Base-by-base conservation (phyloP, 2,797 vertebrate species). In the Phataginus tricuspis region DNA sequence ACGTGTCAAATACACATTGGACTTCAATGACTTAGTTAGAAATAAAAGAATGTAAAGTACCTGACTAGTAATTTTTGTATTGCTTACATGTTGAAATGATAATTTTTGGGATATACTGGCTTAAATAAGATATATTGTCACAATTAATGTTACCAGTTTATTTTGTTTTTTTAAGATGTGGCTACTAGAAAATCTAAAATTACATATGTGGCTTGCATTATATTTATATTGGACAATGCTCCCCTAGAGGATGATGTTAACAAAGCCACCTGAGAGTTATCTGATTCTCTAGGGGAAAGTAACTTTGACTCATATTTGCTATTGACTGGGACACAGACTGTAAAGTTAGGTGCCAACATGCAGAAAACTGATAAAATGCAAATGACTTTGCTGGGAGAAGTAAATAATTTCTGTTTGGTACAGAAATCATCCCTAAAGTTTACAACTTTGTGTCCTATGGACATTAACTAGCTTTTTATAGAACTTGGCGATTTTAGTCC, bases 71-170 rank as follows among this genome's bases (percentile, higher is more conserved):
- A 53, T 79, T 86, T 93, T 75, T 51, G 19, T 63, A 79, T 84
- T 92, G 29, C 85, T 78, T 83, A 39, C 15, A 86, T 34, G 39
- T 64, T 86, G 64, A 80, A 86, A 92, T 49, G 45, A 42, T 53
- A 90, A 61, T 79, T 93, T 57, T 95, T 95, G 79, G 88, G 53
- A 68, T 59, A 84, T 8, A 64, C 4, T 94, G 31, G 7, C n/a
- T 94, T 95, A 90, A 91, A 72, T 85, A 74, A 83, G 68, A 92
- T 78, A 61, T 15, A 55, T 51, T 59, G 64, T 63, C 42, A 68
- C 31, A 90, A 87, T 90, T 69, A 86, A 75, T 90, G 75, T 55
- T 83, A 87, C 14, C 42, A 71, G 15, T 97, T 92, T 63, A 31
- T 93, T 86, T 64, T 87, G 80, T 2, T 49, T 63, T 53, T 74